Conservation (phyloP, 2,113 vertebrate genomes). For the Holacanthus passer region DNA sequence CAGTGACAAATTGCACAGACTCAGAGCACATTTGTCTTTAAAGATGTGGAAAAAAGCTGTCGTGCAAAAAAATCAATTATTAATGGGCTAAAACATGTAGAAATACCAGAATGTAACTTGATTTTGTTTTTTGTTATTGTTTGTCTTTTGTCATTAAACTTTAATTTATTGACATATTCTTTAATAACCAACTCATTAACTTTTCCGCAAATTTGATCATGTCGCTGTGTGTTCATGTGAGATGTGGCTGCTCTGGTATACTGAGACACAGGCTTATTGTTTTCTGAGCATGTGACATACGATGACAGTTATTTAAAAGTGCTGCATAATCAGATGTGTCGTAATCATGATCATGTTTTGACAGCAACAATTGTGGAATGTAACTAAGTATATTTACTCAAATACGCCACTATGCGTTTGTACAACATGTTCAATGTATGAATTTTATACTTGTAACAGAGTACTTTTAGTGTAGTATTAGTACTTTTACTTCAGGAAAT, state of each 20-base stretch:
- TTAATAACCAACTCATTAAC: no score
- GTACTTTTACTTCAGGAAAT: no score
- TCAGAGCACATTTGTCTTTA: no score
- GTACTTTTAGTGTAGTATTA: no score
- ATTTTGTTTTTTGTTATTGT: background rate
- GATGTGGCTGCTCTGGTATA: background rate
- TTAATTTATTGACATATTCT: background rate
- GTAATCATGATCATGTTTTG: constrained; percentile 3
- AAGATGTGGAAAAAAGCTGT: no score
- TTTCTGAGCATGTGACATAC: background rate
- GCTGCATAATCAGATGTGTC: background rate
- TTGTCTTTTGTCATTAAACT: background rate
- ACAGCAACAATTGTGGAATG: background rate
- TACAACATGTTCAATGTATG: no score
- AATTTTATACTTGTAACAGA: no score
- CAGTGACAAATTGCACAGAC: no score
- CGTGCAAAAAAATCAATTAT: no score
- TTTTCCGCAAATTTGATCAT: no score
- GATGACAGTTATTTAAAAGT: background rate
- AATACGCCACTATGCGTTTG: no score
- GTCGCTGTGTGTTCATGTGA: background rate
- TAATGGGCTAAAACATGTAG: background rate
- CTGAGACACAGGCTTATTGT: background rate
- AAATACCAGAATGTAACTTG: background rate
- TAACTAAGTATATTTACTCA: no score